phyloP scores from a whole-genome alignment of 1,140 invertebrate genomes.

The Drosophila funebris region DNA sequence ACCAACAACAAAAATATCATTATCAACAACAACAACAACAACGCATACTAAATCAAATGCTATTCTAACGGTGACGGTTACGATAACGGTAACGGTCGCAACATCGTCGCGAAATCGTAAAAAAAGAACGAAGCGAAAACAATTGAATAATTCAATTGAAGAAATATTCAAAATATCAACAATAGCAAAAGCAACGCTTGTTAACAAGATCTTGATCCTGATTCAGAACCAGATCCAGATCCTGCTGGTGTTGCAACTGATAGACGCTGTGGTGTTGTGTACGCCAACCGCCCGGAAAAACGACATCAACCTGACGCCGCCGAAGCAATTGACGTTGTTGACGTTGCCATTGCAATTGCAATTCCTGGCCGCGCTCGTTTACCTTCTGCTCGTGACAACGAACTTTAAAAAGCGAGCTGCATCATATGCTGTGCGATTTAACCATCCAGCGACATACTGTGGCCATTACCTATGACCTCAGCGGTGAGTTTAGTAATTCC shows the following conservation, averaged over 20 bases:
- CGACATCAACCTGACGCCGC: conserved; percentile 60
- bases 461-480: conserved; percentile 64
- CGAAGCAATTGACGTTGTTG: conserved; percentile 49
- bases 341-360: conserved; percentile 37
- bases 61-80: not conserved
- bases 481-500: conserved; percentile 46
- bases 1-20: not conserved
- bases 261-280: conserved; percentile 35
- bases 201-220: not conserved
- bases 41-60: no score
- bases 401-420: conserved; percentile 55
- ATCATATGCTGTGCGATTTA: conserved; percentile 64
- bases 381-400: conserved; percentile 54
- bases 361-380: conserved; percentile 53
- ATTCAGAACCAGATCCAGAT: not conserved
- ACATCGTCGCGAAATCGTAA: conserved; percentile 2
- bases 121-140: conserved; percentile 18
- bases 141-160: conserved; percentile 14
- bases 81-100: no score
- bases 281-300: conserved; percentile 34
- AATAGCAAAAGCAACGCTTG: not conserved
- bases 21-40: not conserved
- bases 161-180: not conserved
- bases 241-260: conserved; percentile 3
- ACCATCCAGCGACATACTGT: conserved; percentile 58